These are phyloP conservation scores for Sebastes diaconus DNA, from an alignment of 2,797 vertebrate species.

Conservation along the genomic window DNA sequence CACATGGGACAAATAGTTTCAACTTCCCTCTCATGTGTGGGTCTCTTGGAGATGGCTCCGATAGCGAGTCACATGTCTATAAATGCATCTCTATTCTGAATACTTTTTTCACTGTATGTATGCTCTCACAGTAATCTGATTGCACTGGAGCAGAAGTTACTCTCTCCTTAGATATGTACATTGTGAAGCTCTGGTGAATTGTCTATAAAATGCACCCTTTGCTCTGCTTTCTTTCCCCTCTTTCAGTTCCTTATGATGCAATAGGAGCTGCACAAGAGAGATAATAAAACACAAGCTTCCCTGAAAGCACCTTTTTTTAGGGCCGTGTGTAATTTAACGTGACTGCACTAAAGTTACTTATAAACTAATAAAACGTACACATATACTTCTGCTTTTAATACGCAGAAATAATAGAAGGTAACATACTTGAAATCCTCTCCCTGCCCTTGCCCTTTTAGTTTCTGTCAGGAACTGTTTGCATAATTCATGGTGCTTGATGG, in stretches of 20 bases:
- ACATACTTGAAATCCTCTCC: slow-evolving; percentile 7
- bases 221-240: background rate
- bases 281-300: background rate
- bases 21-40: background rate
- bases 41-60: background rate
- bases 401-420: background rate
- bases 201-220: background rate
- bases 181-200: background rate
- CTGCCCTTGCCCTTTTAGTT: slow-evolving; percentile 42
- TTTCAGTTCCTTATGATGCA: background rate
- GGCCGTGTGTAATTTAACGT: background rate
- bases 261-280: background rate
- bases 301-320: background rate
- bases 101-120: background rate
- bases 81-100: background rate
- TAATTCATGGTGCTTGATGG: slow-evolving; percentile 46
- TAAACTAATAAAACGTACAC: background rate
- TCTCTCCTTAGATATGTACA: background rate
- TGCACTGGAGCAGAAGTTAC: background rate
- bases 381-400: background rate
- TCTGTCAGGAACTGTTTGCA: slow-evolving; percentile 25
- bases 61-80: slow-evolving; percentile 11
- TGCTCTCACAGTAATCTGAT: background rate
- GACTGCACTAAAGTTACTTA: slow-evolving; percentile 2
- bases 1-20: slow-evolving; percentile 15